Conservation (phyloP, 1,140 invertebrate species). For the Gryllus bimaculatus region DNA sequence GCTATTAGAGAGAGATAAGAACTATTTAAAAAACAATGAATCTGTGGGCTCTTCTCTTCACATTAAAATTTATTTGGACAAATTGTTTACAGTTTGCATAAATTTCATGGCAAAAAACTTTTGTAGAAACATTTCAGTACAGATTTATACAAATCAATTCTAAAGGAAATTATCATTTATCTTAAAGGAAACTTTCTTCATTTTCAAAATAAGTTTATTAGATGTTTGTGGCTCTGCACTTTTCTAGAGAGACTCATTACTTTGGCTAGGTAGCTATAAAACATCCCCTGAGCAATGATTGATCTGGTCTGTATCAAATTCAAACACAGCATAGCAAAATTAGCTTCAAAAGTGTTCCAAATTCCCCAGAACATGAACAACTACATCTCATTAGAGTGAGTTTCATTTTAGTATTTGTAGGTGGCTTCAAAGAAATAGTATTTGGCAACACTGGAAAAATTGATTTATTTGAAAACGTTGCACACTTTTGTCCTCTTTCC, state of each 20-base stretch:
- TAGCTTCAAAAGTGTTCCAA: constrained; percentile 14
- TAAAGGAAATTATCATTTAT: constrained; percentile 18
- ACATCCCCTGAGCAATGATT: constrained; percentile 4
- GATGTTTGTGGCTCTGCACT: background rate
- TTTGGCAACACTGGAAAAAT: background rate
- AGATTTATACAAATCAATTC: constrained; percentile 21
- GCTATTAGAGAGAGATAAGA: no score
- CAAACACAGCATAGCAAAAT: constrained; percentile 14
- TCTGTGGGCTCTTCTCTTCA: constrained; percentile 9
- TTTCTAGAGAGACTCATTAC: background rate
- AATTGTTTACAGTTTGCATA: constrained; percentile 22
- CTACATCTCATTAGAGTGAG: background rate
- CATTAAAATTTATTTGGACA: constrained; percentile 21
- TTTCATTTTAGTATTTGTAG: background rate
- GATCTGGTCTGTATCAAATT: background rate
- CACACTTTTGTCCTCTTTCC: background rate
- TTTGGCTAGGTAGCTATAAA: background rate
- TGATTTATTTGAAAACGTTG: background rate
- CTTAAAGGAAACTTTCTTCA: constrained; percentile 11
- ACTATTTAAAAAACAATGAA: no score
- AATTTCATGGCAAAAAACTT: constrained; percentile 22
- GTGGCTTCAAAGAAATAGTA: constrained; percentile 6
- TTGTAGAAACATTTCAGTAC: constrained; percentile 22
- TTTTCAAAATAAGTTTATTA: constrained; percentile 2
- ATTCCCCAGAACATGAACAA: constrained; percentile 13